Base-by-base conservation (phyloP, 2,113 vertebrate genomes). In the Lophura nycthemera region DNA sequence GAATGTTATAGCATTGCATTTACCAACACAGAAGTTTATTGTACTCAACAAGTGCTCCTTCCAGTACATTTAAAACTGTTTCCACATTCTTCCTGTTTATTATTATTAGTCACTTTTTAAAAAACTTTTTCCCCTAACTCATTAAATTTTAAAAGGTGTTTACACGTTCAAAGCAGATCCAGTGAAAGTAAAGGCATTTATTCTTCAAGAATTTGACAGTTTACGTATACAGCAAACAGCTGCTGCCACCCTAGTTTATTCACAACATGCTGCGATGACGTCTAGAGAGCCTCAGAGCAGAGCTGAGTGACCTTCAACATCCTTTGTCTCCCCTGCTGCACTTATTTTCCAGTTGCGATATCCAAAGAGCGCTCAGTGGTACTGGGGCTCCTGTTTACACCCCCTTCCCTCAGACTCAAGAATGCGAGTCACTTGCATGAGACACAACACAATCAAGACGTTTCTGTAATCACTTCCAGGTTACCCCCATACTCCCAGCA, bases 361-460 rank as follows among this genome's bases (percentile, higher is more conserved):
- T 29, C 38, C 45, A 79, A 82, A 86, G 67, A 63, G 7, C 40
- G 52, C 54, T 95, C 84, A 8, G 21, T 29, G 50, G 70, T 83
- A 29, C 88, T 92, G 38, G 50, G 92, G 27, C 64, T 88, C 72
- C 78, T 86, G 60, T 34, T 90, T 89, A 71, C 90, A 90, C 70
- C 60, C 20, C 60, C 78, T 76, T n/a, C 19, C 38, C 60, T 57
- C 27, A 45, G 54, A 30, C 48, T 79, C 76, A 86, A 66, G 95
- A 77, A 24, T 50, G 36, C 50, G 32, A 92, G 61, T 87, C 74
- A 48, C 21, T 91, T 81, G 74, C 61, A 65, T 2, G 25, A 81
- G 15, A 48, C 48, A 72, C 77, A 89, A 91, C 78, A 34, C 30
- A 77, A 84, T 29, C 86, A 84, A 70, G 54, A 15, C 17, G 29